Evolutionary conservation across 2,888 invertebrate species (phyloP).

Genomic region (Cryptocephalus primarius): DNA sequence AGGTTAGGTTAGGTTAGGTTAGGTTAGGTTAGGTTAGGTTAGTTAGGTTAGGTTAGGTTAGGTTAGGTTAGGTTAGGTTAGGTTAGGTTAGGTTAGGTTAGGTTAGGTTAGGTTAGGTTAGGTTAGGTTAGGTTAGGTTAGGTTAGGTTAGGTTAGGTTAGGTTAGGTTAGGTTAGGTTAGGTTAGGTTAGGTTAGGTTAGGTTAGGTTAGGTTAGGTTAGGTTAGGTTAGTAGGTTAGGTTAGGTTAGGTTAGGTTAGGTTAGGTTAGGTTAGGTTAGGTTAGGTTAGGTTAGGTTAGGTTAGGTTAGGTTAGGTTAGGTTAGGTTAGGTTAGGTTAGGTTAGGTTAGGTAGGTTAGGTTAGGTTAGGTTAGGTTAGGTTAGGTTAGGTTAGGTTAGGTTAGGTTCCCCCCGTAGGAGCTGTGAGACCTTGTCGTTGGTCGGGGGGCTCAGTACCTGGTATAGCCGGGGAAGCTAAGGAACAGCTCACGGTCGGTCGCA

Average conservation of each 20-base stretch:
- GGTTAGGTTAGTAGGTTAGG: conserved; percentile 3
- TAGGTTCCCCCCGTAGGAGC: too few species aligned
- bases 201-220: conserved; percentile 3
- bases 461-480: too few species aligned
- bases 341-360: too few species aligned
- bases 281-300: conserved; percentile 6
- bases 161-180: conserved; percentile 13
- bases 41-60: conserved; percentile 1
- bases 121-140: conserved; percentile 6
- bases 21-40: conserved; percentile 1
- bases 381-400: too few species aligned
- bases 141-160: conserved; percentile 8
- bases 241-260: conserved; percentile 5
- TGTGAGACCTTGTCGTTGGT: too few species aligned
- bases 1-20: conserved; percentile 1
- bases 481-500: too few species aligned
- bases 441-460: too few species aligned
- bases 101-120: conserved; percentile 3
- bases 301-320: conserved; percentile 8
- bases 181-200: conserved; percentile 14
- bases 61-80: neutral
- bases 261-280: conserved; percentile 7
- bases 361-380: too few species aligned
- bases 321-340: too few species aligned
- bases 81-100: conserved; percentile 2